Percentiles rank a stretch among this genome's conserved stretches.
Conservation (phyloP, 2,113 vertebrate genomes). For the Pterocles burchelli region DNA sequence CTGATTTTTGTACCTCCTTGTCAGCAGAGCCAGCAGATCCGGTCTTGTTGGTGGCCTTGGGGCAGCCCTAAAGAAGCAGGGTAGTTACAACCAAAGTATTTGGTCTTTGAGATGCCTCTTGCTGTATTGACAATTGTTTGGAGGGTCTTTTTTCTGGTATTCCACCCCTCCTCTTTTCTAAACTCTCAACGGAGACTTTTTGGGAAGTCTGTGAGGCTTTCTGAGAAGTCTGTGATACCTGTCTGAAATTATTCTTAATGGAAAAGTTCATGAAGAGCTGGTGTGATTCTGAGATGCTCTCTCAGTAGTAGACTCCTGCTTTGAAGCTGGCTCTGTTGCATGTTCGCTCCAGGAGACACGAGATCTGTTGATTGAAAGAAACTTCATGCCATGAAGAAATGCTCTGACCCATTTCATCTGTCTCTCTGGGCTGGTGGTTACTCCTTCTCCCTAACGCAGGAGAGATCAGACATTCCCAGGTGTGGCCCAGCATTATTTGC, state of each 20-base stretch:
- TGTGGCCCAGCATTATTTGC: neutral
- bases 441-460: neutral
- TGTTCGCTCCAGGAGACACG: neutral
- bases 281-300: neutral
- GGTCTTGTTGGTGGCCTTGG: neutral
- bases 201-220: neutral
- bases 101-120: conserved; percentile 8
- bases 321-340: neutral
- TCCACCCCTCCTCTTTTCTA: neutral
- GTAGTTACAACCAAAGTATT: neutral
- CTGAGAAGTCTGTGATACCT: neutral
- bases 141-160: neutral
- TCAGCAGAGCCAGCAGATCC: neutral
- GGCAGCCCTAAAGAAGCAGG: neutral
- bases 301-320: neutral
- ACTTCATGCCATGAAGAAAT: neutral
- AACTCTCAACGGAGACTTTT: neutral
- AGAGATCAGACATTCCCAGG: conserved; percentile 14
- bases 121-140: neutral
- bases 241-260: neutral
- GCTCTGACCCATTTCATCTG: neutral
- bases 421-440: neutral
- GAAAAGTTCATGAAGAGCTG: neutral
- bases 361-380: neutral
- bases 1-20: neutral